A percentile compares a stretch with the other conserved stretches of the same genome.
Evolutionary conservation across 2,888 invertebrate species (phyloP).

Genomic region (Lucinisca nassula): DNA sequence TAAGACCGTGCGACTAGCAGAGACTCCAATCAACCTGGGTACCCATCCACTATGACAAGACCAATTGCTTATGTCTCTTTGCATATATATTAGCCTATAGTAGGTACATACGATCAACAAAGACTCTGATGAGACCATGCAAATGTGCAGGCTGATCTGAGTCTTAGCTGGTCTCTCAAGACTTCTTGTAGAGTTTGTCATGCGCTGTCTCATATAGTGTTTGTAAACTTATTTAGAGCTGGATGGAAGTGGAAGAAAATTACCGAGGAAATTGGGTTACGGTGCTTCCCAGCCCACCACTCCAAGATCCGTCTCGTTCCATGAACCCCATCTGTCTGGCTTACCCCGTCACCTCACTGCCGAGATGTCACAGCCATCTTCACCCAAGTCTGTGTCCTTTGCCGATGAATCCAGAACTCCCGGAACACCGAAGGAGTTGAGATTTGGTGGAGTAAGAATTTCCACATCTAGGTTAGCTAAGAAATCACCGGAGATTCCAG

Average conservation of each 20-base stretch:
- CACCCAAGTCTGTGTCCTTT: constrained; percentile 69
- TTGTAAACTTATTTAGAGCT: no score
- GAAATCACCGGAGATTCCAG: constrained; percentile 51
- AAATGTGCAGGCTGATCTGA: no score
- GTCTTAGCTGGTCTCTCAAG: no score
- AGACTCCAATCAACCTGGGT: no score
- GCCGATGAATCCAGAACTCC: constrained; percentile 46
- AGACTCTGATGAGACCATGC: no score
- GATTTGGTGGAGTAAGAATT: constrained; percentile 62
- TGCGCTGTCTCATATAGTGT: no score
- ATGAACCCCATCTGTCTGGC: constrained; percentile 52
- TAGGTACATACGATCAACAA: no score
- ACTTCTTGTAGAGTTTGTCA: no score
- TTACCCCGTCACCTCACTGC: constrained; percentile 55
- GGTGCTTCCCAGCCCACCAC: constrained; percentile 60
- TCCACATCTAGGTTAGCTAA: constrained; percentile 17
- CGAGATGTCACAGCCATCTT: constrained; percentile 60
- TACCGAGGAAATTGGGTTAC: constrained; percentile 61
- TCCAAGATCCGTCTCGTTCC: constrained; percentile 55
- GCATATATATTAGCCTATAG: no score
- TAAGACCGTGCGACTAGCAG: no score
- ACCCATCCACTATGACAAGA: no score
- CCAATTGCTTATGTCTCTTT: no score
- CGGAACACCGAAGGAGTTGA: constrained; percentile 76
- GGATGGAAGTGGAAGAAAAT: constrained; percentile 48